Percentiles rank a stretch among this genome's conserved stretches.
Evolutionary conservation across 2,888 invertebrate genomes (phyloP).

Genomic region (Hydraecia micacea): DNA sequence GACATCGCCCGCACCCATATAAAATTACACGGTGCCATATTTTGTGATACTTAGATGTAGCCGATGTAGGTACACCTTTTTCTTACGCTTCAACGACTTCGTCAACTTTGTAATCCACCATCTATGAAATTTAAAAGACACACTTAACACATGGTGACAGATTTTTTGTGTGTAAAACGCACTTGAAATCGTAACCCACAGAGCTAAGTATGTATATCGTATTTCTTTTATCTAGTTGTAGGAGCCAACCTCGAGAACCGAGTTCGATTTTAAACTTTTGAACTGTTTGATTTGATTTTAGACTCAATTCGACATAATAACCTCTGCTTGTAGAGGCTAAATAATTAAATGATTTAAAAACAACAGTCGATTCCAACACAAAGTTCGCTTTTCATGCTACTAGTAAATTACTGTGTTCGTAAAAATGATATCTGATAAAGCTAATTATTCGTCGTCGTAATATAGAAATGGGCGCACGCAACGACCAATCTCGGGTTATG

Average conservation of each 20-base stretch:
- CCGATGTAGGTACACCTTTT: conserved; percentile 79
- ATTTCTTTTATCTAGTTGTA: conserved; percentile 71
- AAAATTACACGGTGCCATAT: conserved; percentile 84
- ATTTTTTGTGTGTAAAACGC: conserved; percentile 79
- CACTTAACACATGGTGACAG: conserved; percentile 81
- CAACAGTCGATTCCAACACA: conserved; percentile 69
- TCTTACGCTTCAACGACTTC: conserved; percentile 79
- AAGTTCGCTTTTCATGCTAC: conserved; percentile 80
- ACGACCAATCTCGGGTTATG: conserved; percentile 84
- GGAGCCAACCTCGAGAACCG: conserved; percentile 46
- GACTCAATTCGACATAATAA: conserved; percentile 24
- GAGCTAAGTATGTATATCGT: conserved; percentile 67
- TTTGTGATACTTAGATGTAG: conserved; percentile 80
- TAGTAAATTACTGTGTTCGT: conserved; percentile 83
- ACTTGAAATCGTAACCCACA: conserved; percentile 65
- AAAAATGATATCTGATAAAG: conserved; percentile 85
- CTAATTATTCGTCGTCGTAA: conserved; percentile 85
- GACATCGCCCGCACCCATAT: conserved; percentile 84
- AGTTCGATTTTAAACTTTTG: conserved; percentile 5
- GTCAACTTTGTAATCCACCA: conserved; percentile 79
- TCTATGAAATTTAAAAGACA: conserved; percentile 82
- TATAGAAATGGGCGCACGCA: conserved; percentile 85
- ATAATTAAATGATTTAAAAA: conserved; percentile 59
- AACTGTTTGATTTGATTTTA: conserved; percentile 11
- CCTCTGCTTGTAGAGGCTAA: conserved; percentile 24